These are phyloP conservation scores for Drosophila parabipectinata DNA, from an alignment of 1,140 invertebrate species.

Conservation along the genomic window DNA sequence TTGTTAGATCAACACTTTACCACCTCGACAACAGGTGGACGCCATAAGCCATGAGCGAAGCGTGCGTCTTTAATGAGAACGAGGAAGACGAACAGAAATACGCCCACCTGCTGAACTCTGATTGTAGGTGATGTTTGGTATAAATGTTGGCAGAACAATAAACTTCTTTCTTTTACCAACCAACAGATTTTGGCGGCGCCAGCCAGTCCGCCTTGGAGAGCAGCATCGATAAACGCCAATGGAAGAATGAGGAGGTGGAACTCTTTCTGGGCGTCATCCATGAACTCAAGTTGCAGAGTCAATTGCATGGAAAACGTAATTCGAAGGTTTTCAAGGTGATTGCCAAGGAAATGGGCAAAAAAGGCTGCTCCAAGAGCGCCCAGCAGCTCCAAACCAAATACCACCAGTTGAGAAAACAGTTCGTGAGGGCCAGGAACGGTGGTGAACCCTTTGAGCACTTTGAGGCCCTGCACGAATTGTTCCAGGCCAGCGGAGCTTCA, in stretches of 20 bases:
- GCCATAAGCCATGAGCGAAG: constrained; percentile 13
- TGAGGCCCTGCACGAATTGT: constrained; percentile 31
- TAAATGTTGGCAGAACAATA: background rate
- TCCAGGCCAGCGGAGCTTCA: constrained; percentile 20
- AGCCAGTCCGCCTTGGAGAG: constrained; percentile 8
- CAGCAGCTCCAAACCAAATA: constrained; percentile 55
- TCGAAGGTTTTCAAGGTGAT: constrained; percentile 55
- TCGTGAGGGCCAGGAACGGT: constrained; percentile 17
- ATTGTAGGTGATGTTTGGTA: constrained; percentile 19
- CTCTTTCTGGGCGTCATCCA: constrained; percentile 39
- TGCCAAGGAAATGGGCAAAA: constrained; percentile 44
- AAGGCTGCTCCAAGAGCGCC: constrained; percentile 28
- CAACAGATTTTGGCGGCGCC: constrained; percentile 9
- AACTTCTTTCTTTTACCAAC: background rate
- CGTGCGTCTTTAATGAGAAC: constrained; percentile 1
- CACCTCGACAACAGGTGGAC: background rate
- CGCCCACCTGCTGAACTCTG: constrained; percentile 27
- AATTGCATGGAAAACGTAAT: constrained; percentile 37
- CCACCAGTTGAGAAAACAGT: constrained; percentile 42
- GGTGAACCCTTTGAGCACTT: constrained; percentile 41
- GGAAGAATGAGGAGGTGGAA: constrained; percentile 46
- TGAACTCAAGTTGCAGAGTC: constrained; percentile 37
- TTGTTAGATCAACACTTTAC: background rate
- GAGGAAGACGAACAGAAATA: constrained; percentile 41
- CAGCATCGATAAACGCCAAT: constrained; percentile 8